Conservation (phyloP, 2,888 invertebrate genomes). For the Alsophila aescularia region DNA sequence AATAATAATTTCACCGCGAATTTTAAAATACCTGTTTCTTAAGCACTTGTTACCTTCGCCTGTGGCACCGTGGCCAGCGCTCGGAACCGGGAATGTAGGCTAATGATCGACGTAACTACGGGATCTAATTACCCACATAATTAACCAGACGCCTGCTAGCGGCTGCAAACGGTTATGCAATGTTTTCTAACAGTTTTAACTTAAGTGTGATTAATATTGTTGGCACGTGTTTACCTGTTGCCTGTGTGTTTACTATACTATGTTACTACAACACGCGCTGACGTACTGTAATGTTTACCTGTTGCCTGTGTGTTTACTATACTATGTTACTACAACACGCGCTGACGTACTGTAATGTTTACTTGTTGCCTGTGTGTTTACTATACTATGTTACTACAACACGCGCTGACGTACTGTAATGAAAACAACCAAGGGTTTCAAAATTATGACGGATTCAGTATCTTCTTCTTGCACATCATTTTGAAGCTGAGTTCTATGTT, state of each 20-base stretch:
- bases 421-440: too few species aligned
- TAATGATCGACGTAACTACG: constrained; percentile 23
- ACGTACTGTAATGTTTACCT: too few species aligned
- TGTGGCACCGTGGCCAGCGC: constrained; percentile 5
- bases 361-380: neutral
- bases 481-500: too few species aligned
- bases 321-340: too few species aligned
- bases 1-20: constrained; percentile 4
- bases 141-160: neutral
- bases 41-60: constrained; percentile 4
- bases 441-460: too few species aligned
- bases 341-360: too few species aligned
- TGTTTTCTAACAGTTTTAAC: neutral
- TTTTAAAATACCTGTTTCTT: neutral
- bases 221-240: neutral
- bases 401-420: too few species aligned
- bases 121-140: constrained; percentile 23
- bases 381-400: too few species aligned
- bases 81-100: constrained; percentile 26
- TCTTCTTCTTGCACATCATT: too few species aligned
- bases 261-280: too few species aligned
- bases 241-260: neutral
- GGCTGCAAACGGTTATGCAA: constrained; percentile 4
- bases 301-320: neutral
- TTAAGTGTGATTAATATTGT: neutral